Evolutionary conservation across 2,888 invertebrate species (phyloP).

Genomic region (Lithophane leautieri): DNA sequence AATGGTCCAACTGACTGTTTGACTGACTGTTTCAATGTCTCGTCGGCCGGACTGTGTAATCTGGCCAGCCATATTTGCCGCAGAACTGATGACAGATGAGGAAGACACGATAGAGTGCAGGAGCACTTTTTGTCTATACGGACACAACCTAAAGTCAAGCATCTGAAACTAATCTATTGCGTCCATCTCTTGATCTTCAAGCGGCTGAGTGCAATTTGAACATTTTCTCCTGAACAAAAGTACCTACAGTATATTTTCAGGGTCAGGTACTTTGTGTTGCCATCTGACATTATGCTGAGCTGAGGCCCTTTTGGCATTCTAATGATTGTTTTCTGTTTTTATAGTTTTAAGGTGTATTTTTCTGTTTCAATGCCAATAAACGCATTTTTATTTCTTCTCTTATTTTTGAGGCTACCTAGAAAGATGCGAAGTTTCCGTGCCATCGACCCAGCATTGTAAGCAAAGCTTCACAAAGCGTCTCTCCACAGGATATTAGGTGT

Average conservation of each 20-base stretch:
- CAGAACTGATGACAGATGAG: not conserved
- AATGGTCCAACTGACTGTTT: too few species aligned
- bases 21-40: too few species aligned
- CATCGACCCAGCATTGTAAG: slow-evolving; percentile 20
- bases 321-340: too few species aligned
- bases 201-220: not conserved
- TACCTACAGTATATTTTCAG: not conserved
- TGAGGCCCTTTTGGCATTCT: too few species aligned
- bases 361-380: too few species aligned
- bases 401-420: not conserved
- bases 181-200: not conserved
- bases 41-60: not conserved
- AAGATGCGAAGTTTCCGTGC: slow-evolving; percentile 12
- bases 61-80: too few species aligned
- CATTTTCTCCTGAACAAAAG: not conserved
- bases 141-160: not conserved
- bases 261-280: too few species aligned
- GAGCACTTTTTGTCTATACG: not conserved
- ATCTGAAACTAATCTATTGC: too few species aligned
- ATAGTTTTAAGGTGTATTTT: too few species aligned
- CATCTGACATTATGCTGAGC: too few species aligned
- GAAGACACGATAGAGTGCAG: not conserved
- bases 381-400: too few species aligned
- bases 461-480: slow-evolving; percentile 27
- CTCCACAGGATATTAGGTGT: slow-evolving; percentile 67